A percentile compares a stretch with the other conserved stretches of the same genome.
Evolutionary conservation across 2,113 vertebrate species (phyloP).

Genomic region (human): GRCh38 chr6:146185001-146185500

Average conservation of each 20-base stretch:
- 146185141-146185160: neutral
- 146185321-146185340: neutral
- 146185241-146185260: neutral
- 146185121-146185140: neutral
- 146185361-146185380: neutral
- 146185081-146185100: neutral
- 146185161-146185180: neutral
- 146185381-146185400: neutral
- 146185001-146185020: neutral
- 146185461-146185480: neutral
- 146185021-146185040: neutral
- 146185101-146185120: neutral
- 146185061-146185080: neutral
- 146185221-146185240: neutral
- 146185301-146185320: neutral
- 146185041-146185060: neutral
- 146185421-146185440: neutral
- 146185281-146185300: neutral
- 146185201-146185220: neutral
- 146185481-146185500: neutral
- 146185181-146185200: neutral
- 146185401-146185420: neutral
- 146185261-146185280: neutral
- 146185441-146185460: neutral
- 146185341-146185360: neutral